Evolutionary conservation across 2,888 invertebrate genomes (phyloP), one percentile per base, ranked within the genome.

Genomic region (Ischnura elegans): DNA sequence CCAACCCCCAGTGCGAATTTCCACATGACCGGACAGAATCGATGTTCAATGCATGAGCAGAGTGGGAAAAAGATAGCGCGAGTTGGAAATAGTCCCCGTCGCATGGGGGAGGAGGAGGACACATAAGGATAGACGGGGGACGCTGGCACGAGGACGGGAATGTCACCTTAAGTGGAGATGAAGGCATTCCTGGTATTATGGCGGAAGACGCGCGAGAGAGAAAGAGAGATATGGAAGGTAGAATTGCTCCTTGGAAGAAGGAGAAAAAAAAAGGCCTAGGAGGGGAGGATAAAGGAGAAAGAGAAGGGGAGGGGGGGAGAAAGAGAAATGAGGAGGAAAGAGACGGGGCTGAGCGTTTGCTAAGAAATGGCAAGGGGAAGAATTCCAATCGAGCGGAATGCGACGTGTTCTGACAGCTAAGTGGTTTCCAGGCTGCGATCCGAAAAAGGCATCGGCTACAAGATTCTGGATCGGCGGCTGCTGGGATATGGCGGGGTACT

Each of bases 331-430:
- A 61, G 16, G 90, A 43, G 61, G n/a, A 45, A 42, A 36, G 87
- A 51, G 51, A 51, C 29, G 61, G 90, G 61, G 42, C n/a, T 55
- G 90, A 90, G 45, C 76, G 76, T 90, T 90, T 90, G 90, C 61
- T 90, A 90, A 90, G 90, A 90, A 90, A 90, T 90, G 90, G 90
- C 90, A 43, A 51, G 61, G 43, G 90, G 43, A 90, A 90, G 90
- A 90, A 90, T 90, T 90, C 90, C 90, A 90, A 90, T 90, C 90
- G 90, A 90, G 90, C 90, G 90, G 61, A 90, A 90, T n/a, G 43
- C 61, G 90, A 90, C 90, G 90, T 90, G 90, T 90, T 90, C 90
- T 90, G 90, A 90, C 90, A 90, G 90, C 43, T 90, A 90, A 90
- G 90, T 90, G 90, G 90, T 90, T 90, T 90, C 90, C 90, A 66